phyloP scores from a whole-genome alignment of 2,797 vertebrate species.

The Knipowitschia caucasica region DNA sequence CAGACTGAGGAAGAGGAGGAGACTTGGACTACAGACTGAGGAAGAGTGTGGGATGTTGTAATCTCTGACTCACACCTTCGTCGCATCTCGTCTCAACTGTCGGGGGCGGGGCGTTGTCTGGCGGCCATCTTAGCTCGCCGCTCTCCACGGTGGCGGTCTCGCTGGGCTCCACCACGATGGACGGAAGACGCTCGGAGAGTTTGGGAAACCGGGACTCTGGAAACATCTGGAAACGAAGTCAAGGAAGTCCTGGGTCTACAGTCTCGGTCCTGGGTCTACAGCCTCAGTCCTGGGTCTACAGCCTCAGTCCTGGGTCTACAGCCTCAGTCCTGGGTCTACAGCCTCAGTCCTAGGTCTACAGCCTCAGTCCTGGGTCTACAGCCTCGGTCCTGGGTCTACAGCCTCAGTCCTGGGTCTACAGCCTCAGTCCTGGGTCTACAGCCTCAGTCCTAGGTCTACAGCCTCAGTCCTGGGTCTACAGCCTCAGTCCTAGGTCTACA shows the following conservation, averaged over 20 bases:
- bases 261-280: too few relatives aligned
- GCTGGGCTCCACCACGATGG: slow-evolving; percentile 86
- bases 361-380: neutral
- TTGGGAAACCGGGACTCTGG: slow-evolving; percentile 84
- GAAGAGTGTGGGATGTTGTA: too few relatives aligned
- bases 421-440: neutral
- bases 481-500: neutral
- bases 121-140: slow-evolving; percentile 89
- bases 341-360: neutral
- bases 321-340: neutral
- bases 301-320: neutral
- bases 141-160: slow-evolving; percentile 86
- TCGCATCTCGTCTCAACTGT: slow-evolving; percentile 45
- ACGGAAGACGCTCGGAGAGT: slow-evolving; percentile 85
- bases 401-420: neutral
- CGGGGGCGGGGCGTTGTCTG: slow-evolving; percentile 77
- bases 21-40: neutral
- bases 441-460: neutral
- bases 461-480: neutral
- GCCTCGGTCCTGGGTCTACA: neutral
- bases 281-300: neutral
- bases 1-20: too few relatives aligned
- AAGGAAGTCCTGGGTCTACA: neutral
- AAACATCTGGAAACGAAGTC: too few relatives aligned
- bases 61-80: slow-evolving; percentile 35